Conservation (phyloP, 1,140 invertebrate species). For the Ceratina japonica region DNA sequence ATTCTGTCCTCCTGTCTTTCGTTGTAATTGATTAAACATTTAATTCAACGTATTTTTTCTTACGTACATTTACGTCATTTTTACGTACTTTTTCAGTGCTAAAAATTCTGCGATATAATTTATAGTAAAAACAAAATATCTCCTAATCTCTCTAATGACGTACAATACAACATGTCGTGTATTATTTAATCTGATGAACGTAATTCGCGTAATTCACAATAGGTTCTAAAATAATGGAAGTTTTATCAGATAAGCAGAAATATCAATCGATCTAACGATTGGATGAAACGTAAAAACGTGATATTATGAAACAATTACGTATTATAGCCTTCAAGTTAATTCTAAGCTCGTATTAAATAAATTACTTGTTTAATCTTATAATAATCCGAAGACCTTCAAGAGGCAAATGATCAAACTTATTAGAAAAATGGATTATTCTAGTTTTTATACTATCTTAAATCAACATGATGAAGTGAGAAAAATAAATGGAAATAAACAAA, state of each 20-base stretch:
- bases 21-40: too few relatives aligned
- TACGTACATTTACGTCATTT: too few relatives aligned
- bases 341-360: too few relatives aligned
- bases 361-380: too few relatives aligned
- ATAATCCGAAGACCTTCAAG: too few relatives aligned
- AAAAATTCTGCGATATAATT: too few relatives aligned
- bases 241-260: neutral
- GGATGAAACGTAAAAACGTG: neutral
- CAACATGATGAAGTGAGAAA: neutral
- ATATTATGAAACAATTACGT: neutral
- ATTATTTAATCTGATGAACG: neutral
- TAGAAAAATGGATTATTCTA: conserved; percentile 15
- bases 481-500: conserved; percentile 29
- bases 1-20: too few relatives aligned
- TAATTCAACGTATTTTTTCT: too few relatives aligned
- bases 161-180: neutral
- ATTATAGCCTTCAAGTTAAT: too few relatives aligned
- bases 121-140: too few relatives aligned
- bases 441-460: too few relatives aligned
- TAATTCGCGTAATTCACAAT: neutral
- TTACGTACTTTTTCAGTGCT: too few relatives aligned
- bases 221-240: neutral
- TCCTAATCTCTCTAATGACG: neutral
- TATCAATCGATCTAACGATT: neutral
- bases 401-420: neutral